Evolutionary conservation across 23 tunicate species (phyloP).

Genomic region (Botrylloides violaceus): DNA sequence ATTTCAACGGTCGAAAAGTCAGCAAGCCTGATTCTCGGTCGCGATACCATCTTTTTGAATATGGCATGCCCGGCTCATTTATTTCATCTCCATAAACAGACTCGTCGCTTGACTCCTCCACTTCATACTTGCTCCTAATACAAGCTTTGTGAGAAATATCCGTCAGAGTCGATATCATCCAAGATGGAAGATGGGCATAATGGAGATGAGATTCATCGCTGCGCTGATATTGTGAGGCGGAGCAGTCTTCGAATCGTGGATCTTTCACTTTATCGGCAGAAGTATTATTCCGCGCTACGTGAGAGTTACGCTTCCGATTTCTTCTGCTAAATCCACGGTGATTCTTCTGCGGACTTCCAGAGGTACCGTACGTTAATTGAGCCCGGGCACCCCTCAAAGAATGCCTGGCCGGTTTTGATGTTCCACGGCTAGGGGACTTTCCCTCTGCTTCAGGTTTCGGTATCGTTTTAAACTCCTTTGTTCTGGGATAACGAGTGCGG

Average conservation of each 20-base stretch:
- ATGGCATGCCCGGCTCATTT: constrained; percentile 2
- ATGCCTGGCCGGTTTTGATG: no score
- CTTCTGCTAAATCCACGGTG: no score
- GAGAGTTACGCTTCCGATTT: neutral
- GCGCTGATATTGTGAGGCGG: no score
- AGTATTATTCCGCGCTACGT: neutral
- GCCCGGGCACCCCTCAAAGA: no score
- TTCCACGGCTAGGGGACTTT: no score
- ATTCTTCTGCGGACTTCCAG: no score
- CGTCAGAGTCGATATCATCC: constrained; percentile 15
- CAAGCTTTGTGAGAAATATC: neutral
- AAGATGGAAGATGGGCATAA: constrained; percentile 27
- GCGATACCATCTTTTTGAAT: constrained; percentile 73
- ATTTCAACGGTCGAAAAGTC: constrained; percentile 71
- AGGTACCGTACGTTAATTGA: no score
- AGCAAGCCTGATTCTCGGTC: constrained; percentile 73
- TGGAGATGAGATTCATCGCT: neutral
- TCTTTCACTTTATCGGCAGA: neutral
- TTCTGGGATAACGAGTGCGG: no score
- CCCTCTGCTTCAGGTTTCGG: no score
- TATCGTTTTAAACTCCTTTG: no score
- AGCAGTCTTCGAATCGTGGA: no score
- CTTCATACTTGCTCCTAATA: neutral
- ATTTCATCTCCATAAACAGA: neutral
- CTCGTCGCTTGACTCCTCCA: neutral